Evolutionary conservation across 2,888 invertebrate genomes (phyloP).

Genomic region (Teinopalpus imperialis): DNA sequence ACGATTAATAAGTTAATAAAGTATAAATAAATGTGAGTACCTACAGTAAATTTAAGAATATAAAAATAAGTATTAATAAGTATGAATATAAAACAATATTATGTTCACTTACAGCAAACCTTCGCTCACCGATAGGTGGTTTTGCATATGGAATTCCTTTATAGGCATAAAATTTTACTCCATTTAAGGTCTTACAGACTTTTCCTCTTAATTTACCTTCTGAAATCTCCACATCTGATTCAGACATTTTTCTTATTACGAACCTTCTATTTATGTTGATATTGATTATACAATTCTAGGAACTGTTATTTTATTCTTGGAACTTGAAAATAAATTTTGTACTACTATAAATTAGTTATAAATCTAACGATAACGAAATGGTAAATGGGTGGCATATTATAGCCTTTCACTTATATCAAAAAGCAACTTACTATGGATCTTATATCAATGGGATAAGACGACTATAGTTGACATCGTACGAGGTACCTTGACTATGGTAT

Average conservation of each 20-base stretch:
- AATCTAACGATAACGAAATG: background rate
- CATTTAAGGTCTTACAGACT: conserved; percentile 51
- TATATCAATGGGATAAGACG: too few relatives aligned
- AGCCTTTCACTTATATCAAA: background rate
- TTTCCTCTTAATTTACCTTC: conserved; percentile 76
- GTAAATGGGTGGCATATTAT: background rate
- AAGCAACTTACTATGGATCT: too few relatives aligned
- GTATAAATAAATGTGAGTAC: too few relatives aligned
- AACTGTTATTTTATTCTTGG: too few relatives aligned
- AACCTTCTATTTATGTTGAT: too few relatives aligned
- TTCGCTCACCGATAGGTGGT: conserved; percentile 70
- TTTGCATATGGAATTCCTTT: conserved; percentile 82
- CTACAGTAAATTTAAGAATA: too few relatives aligned
- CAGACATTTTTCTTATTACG: conserved; percentile 46
- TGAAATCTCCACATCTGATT: conserved; percentile 50
- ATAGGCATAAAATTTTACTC: conserved; percentile 65
- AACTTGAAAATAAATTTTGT: background rate
- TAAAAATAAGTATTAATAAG: too few relatives aligned
- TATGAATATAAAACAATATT: too few relatives aligned
- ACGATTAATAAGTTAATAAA: too few relatives aligned
- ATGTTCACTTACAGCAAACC: conserved; percentile 57
- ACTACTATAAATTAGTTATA: background rate
- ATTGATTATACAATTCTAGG: too few relatives aligned
- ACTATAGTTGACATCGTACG: too few relatives aligned
- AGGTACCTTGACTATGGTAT: too few relatives aligned